A percentile compares a stretch with the other conserved stretches of the same genome.
Conservation (phyloP, 2,113 vertebrate species). For the Crotalus viridis region DNA sequence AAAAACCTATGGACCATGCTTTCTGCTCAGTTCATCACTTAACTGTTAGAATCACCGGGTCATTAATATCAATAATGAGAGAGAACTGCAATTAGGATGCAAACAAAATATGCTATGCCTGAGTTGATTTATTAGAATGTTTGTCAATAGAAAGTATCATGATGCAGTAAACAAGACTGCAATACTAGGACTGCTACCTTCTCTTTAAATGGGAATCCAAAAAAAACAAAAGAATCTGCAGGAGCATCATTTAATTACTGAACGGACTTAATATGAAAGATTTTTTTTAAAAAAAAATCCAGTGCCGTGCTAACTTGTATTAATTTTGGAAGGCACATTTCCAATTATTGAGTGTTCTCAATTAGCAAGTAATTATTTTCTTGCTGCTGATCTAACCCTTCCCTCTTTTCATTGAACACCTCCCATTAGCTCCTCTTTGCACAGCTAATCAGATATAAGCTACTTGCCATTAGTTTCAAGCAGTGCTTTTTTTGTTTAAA, state of each 20-base stretch:
- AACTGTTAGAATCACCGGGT: slow-evolving; percentile 59
- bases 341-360: background rate
- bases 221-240: slow-evolving; percentile 31
- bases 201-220: slow-evolving; percentile 3
- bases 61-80: slow-evolving; percentile 74
- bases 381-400: background rate
- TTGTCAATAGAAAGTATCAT: slow-evolving; percentile 49
- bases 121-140: slow-evolving; percentile 53
- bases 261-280: background rate
- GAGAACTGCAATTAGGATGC: slow-evolving; percentile 64
- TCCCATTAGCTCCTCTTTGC: slow-evolving; percentile 16
- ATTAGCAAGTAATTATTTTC: slow-evolving; percentile 6
- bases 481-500: too few relatives aligned
- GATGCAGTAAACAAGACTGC: slow-evolving; percentile 5
- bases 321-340: background rate
- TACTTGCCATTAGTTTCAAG: background rate
- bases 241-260: slow-evolving; percentile 4
- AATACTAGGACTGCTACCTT: background rate
- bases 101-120: slow-evolving; percentile 55
- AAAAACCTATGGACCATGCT: slow-evolving; percentile 53
- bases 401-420: background rate
- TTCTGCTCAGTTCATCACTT: slow-evolving; percentile 64
- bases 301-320: slow-evolving; percentile 6
- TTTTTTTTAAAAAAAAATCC: background rate
- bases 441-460: slow-evolving; percentile 11